These are phyloP conservation scores for Adrianichthys oophorus DNA, from an alignment of 2,797 vertebrate species.

Conservation along the genomic window DNA sequence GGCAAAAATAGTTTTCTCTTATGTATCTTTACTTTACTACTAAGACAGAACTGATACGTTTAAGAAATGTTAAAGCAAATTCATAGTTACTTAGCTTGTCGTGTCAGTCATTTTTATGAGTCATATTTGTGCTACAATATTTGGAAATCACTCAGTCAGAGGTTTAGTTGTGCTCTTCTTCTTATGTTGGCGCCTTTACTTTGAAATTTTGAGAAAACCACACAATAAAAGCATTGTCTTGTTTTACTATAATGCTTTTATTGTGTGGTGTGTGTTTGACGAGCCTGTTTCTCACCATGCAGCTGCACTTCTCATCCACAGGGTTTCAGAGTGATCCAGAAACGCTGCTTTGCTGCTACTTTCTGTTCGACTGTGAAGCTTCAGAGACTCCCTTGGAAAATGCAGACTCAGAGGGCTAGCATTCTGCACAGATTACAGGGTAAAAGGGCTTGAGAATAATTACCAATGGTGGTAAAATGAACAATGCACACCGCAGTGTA, in stretches of 20 bases:
- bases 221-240: not conserved
- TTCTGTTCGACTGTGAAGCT: constrained; percentile 86
- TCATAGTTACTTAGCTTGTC: not conserved
- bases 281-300: constrained; percentile 79
- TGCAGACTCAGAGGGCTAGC: constrained; percentile 78
- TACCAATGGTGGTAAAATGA: not conserved
- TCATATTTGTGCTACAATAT: no score
- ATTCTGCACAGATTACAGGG: constrained; percentile 67
- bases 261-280: not conserved
- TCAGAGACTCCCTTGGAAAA: constrained; percentile 86
- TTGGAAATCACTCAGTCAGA: no score
- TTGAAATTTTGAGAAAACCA: no score
- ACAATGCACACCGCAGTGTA: not conserved
- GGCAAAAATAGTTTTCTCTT: no score
- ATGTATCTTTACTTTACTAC: no score
- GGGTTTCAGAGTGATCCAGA: constrained; percentile 87
- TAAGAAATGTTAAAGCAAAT: not conserved
- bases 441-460: no score
- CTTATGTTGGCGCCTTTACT: no score
- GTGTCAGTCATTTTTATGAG: not conserved
- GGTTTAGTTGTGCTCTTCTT: no score
- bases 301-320: constrained; percentile 91
- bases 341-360: constrained; percentile 88
- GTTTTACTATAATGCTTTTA: not conserved
- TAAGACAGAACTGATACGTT: not conserved